phyloP scores from a whole-genome alignment of 1,140 invertebrate species.

The Drosophila sechellia region DNA sequence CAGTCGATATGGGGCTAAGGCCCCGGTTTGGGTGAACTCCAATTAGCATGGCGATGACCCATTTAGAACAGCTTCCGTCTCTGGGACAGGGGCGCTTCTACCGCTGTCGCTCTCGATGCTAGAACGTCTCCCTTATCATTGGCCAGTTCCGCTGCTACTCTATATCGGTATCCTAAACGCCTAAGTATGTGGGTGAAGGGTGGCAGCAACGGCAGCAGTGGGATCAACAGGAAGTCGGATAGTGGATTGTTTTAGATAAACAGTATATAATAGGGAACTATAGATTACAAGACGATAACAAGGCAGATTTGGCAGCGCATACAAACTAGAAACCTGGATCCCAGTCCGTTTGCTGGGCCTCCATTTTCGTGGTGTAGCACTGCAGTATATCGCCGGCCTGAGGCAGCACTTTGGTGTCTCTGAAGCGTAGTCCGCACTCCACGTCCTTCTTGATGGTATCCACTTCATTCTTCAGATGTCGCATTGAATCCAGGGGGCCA shows the following conservation, averaged over 20 bases:
- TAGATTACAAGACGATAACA: slow-evolving; percentile 57
- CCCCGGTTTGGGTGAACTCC: slow-evolving; percentile 69
- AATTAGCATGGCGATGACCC: slow-evolving; percentile 80
- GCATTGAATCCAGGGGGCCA: slow-evolving; percentile 91
- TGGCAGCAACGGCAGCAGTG: slow-evolving; percentile 52
- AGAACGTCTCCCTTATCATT: slow-evolving; percentile 48
- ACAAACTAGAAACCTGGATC: slow-evolving; percentile 91
- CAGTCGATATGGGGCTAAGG: slow-evolving; percentile 39
- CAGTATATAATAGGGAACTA: slow-evolving; percentile 64
- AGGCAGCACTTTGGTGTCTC: slow-evolving; percentile 88
- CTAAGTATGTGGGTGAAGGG: slow-evolving; percentile 80
- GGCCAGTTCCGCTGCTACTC: slow-evolving; percentile 60
- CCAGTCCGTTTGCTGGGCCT: slow-evolving; percentile 90
- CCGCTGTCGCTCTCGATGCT: slow-evolving; percentile 17
- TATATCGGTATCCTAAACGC: slow-evolving; percentile 69
- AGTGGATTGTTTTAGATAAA: slow-evolving; percentile 76
- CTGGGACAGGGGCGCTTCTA: slow-evolving; percentile 56
- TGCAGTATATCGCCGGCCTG: slow-evolving; percentile 91
- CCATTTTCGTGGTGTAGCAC: slow-evolving; percentile 90
- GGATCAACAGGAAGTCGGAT: slow-evolving; percentile 76
- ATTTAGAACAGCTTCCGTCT: slow-evolving; percentile 75
- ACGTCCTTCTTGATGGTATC: slow-evolving; percentile 92
- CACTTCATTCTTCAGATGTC: slow-evolving; percentile 95
- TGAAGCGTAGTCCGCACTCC: slow-evolving; percentile 94
- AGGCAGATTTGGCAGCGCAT: slow-evolving; percentile 16